Evolutionary conservation across 2,888 invertebrate genomes (phyloP).

Genomic region (Hirtodrosophila confusa): DNA sequence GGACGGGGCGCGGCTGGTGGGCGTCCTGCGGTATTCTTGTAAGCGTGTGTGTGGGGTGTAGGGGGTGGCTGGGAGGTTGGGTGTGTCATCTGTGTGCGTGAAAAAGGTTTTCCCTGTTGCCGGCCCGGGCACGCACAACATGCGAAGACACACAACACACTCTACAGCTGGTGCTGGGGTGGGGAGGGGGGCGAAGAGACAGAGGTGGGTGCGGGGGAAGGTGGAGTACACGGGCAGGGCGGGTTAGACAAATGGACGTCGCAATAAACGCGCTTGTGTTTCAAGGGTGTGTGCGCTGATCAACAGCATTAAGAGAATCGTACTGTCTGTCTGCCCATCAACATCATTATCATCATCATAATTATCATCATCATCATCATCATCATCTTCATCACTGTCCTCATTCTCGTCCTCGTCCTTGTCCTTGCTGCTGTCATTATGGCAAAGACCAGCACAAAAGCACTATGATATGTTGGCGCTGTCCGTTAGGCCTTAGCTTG

Average conservation of each 20-base stretch:
- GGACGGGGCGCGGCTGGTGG: slow-evolving; percentile 2
- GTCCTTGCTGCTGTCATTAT: slow-evolving; percentile 56
- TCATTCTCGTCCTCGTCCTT: slow-evolving; percentile 9
- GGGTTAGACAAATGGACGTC: slow-evolving; percentile 70
- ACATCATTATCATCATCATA: slow-evolving; percentile 12
- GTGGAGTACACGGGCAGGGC: background rate
- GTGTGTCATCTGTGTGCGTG: slow-evolving; percentile 58
- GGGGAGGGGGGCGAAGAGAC: too few species aligned
- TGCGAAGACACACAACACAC: slow-evolving; percentile 18
- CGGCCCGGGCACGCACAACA: slow-evolving; percentile 49
- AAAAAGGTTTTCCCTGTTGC: slow-evolving; percentile 56
- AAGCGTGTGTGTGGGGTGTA: slow-evolving; percentile 2
- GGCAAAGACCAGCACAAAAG: slow-evolving; percentile 63
- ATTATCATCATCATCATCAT: slow-evolving; percentile 17
- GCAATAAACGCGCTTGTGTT: slow-evolving; percentile 44
- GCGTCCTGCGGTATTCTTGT: slow-evolving; percentile 10
- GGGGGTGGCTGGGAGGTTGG: slow-evolving; percentile 11
- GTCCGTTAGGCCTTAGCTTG: slow-evolving; percentile 46
- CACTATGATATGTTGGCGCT: slow-evolving; percentile 70
- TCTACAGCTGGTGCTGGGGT: background rate
- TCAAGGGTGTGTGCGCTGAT: slow-evolving; percentile 68
- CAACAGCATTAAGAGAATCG: slow-evolving; percentile 67
- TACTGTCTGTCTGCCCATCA: slow-evolving; percentile 18
- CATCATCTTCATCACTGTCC: slow-evolving; percentile 3
- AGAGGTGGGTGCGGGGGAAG: background rate